Evolutionary conservation across 2,888 invertebrate species (phyloP), one percentile per base, ranked within the genome.

Genomic region (Calliphora vomitoria): DNA sequence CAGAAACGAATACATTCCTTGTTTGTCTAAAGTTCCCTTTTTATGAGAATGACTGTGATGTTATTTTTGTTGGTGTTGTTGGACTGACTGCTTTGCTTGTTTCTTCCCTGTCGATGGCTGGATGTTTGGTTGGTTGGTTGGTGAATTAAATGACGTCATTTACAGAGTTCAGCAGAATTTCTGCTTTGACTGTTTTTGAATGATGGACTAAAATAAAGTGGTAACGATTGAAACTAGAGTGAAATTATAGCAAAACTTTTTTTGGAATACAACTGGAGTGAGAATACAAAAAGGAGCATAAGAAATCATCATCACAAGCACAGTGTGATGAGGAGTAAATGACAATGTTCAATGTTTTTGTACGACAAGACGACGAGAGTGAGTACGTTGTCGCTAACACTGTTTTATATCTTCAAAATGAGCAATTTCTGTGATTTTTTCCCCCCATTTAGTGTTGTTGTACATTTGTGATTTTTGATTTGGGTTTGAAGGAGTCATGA

Each of bases 181-280:
- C 15, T 84, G 84, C 76, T 87, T 75, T 82, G 87, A 79, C 85
- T 87, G 85, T 82, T 87, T 85, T 79, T 85, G 87, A 87, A 87
- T 82, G 85, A 87, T 87, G 85, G 75, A 85, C 85, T 75, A 85
- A 87, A 82, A 79, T 87, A 87, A 87, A 87, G 87, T 87, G 87
- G 85, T 82, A 87, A 87, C 85, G 87, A 87, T 78, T 85, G 68
- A 85, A 87, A 82, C 82, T 82, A 50, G 78, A 82, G 87, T 83
- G 64, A 83, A 83, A 83, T 83, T 83, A 71, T 76, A 62, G 76
- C 72, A 68, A 53, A 80, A 62, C 31, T 60, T 13, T 74, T 72
- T 69, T 74, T 78, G 13, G 8, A 15, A 35, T 25, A n/a, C 66
- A 58, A 58, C 66, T 76, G 68, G 75, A 55, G 64, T 38, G 74